Evolutionary conservation across 2,888 invertebrate species (phyloP), one percentile per base, ranked within the genome.

Genomic region (Congeria kusceri): DNA sequence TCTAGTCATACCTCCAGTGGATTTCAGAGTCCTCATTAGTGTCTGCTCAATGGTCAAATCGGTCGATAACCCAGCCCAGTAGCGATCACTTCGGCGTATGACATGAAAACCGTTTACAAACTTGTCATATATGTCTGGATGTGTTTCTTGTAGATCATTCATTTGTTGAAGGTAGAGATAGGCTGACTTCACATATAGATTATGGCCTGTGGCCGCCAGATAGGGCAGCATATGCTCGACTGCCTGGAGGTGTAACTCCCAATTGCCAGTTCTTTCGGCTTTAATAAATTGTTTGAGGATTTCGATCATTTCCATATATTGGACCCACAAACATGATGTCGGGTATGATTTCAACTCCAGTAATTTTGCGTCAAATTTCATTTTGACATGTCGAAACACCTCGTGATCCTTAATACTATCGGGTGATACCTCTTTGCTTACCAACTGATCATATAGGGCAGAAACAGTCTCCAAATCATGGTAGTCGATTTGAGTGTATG

Each of bases 41-140:
- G 73, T 77, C 63, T 89, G 88, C 65, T 88, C 87, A 28, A 89
- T 89, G 1, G 84, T 70, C 27, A 89, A 77, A 62, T 89, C 88
- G 39, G 85, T 74, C 18, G 87, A 78, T 11, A 89, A 58, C 27
- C 87, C 88, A n/a, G 82, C 83, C 88, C 88, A 88, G 46, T 70
- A 80, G 28, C 86, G 57, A 58, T 88, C 80, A 61, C 72, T 80
- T 62, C 75, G 20, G 25, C 64, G 53, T 18, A 75, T 25, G 29
- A 62, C 57, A 63, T 75, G 74, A 46, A 44, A 46, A 15, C 74
- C 74, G 15, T 56, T 63, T 29, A 57, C 57, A 25, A 75, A 68
- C 44, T 68, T 20, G n/a, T 68, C 58, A 29, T 68, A 64, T 9
- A 68, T 20, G 11, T 56, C 25, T 62, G 74, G 63, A 20, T 75